Evolutionary conservation across 2,797 vertebrate species (phyloP).

Genomic region (Sorex maritimensis): DNA sequence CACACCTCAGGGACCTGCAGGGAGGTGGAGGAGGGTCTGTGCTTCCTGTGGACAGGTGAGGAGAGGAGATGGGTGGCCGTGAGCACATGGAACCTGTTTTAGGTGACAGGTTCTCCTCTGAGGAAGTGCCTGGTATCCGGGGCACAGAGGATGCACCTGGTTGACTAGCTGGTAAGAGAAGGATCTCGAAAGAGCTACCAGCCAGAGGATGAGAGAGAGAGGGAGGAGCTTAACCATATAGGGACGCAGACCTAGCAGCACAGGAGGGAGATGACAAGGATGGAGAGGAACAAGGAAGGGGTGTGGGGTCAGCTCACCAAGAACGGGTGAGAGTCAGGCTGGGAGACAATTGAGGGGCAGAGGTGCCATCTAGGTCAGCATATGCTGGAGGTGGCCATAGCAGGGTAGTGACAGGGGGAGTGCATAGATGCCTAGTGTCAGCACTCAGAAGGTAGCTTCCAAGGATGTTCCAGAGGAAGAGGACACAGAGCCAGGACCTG

Average conservation of each 20-base stretch:
- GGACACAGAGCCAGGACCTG: neutral
- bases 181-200: neutral
- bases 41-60: no score
- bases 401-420: neutral
- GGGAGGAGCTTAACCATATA: neutral
- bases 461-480: neutral
- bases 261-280: neutral
- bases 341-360: neutral
- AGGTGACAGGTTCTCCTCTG: neutral
- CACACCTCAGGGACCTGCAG: neutral
- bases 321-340: neutral
- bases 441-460: neutral
- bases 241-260: fast-evolving
- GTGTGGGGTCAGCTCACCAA: neutral
- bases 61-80: neutral
- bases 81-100: neutral
- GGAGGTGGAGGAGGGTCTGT: neutral
- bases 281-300: no score
- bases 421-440: neutral
- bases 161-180: neutral
- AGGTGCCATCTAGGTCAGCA: neutral
- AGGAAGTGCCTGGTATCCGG: neutral
- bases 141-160: neutral
- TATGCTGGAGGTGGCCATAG: neutral
- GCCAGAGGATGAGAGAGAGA: neutral